Percentiles rank a stretch among this genome's conserved stretches.
Evolutionary conservation across 2,113 vertebrate genomes (phyloP).

Genomic region (Montifringilla adamsi): DNA sequence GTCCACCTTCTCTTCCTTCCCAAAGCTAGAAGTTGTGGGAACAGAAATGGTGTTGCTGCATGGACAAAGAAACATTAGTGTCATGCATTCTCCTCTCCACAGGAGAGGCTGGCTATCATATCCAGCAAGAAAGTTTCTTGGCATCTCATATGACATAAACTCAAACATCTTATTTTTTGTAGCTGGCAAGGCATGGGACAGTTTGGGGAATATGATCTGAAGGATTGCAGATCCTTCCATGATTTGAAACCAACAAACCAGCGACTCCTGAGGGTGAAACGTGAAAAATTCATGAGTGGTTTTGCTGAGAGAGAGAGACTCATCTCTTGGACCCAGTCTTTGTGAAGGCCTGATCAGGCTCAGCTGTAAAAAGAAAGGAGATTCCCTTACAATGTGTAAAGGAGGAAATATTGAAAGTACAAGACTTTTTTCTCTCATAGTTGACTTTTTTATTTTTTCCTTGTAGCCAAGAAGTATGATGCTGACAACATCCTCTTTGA

Average conservation of each 20-base stretch:
- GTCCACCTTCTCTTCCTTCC: not conserved
- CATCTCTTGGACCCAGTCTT: not conserved
- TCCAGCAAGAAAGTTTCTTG: not conserved
- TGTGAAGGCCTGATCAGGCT: not conserved
- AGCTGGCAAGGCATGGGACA: not conserved
- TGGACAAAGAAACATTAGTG: not conserved
- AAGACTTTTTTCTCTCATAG: not conserved
- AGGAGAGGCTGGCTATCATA: not conserved
- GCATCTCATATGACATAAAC: not conserved
- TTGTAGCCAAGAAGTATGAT: slow-evolving; percentile 84
- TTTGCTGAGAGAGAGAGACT: not conserved
- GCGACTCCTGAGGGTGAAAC: not conserved
- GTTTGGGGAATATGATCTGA: not conserved
- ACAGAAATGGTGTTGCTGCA: not conserved
- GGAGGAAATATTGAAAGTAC: not conserved
- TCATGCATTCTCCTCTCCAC: not conserved
- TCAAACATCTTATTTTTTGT: not conserved
- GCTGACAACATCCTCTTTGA: slow-evolving; percentile 91
- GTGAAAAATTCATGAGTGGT: not conserved
- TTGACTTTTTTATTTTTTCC: not conserved
- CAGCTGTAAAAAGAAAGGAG: not conserved
- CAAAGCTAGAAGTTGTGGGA: not conserved
- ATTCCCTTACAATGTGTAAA: not conserved
- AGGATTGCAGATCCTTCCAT: not conserved
- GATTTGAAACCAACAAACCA: not conserved